Evolutionary conservation across 2,888 invertebrate species (phyloP).

Genomic region (Acleris holmiana): DNA sequence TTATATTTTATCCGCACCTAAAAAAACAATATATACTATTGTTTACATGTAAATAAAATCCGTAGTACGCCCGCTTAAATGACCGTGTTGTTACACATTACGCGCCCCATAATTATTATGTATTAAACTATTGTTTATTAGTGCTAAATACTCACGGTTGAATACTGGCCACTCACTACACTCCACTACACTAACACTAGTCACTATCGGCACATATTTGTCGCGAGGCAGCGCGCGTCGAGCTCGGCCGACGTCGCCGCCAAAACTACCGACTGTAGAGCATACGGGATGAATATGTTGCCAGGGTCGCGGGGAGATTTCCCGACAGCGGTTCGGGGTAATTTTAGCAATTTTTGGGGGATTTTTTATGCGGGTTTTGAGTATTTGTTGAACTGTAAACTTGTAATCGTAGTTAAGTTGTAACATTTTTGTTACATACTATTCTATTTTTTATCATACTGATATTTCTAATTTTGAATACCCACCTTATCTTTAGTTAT

Average conservation of each 20-base stretch:
- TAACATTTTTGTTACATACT: too few relatives aligned
- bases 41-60: conserved; percentile 20
- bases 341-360: conserved; percentile 36
- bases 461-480: too few relatives aligned
- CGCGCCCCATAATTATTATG: too few relatives aligned
- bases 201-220: conserved; percentile 32
- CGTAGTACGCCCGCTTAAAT: background rate
- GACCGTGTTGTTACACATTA: background rate
- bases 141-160: conserved; percentile 22
- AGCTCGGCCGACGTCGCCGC: conserved; percentile 63
- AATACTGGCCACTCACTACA: conserved; percentile 29
- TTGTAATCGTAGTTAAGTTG: too few relatives aligned
- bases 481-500: too few relatives aligned
- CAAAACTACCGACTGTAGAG: conserved; percentile 65
- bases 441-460: too few relatives aligned
- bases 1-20: too few relatives aligned
- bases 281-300: conserved; percentile 59
- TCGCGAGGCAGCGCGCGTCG: conserved; percentile 44
- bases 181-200: conserved; percentile 21
- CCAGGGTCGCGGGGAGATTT: conserved; percentile 46
- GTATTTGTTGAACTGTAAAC: too few relatives aligned
- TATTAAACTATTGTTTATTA: background rate
- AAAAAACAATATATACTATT: conserved; percentile 6
- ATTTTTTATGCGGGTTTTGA: too few relatives aligned
- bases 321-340: conserved; percentile 46